These are phyloP conservation scores for Aelia acuminata DNA, from an alignment of 2,888 invertebrate genomes.

Conservation along the genomic window DNA sequence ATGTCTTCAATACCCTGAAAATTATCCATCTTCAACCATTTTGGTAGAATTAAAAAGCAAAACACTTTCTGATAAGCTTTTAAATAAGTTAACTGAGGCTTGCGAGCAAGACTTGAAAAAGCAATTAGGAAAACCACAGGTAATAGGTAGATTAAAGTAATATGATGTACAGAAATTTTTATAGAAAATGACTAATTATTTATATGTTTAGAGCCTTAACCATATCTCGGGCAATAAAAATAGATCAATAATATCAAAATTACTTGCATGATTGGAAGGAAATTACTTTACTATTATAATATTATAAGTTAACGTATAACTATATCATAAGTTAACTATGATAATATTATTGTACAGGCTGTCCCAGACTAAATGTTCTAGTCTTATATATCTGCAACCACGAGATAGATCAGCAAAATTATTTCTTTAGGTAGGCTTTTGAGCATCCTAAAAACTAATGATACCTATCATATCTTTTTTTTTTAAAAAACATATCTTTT, in stretches of 20 bases:
- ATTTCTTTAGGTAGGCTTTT: no score
- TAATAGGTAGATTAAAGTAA: conserved; percentile 62
- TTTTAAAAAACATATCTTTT: no score
- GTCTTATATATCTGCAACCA: no score
- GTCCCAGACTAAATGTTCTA: no score
- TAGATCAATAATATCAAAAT: background rate
- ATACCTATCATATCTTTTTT: no score
- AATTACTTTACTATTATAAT: no score
- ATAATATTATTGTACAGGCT: no score
- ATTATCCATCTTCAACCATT: conserved; percentile 75
- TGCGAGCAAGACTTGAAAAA: conserved; percentile 76
- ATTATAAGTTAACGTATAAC: no score
- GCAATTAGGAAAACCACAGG: conserved; percentile 75
- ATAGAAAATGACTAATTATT: background rate
- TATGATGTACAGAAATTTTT: background rate
- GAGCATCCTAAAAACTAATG: no score
- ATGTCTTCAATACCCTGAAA: conserved; percentile 77
- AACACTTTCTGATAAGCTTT: conserved; percentile 76
- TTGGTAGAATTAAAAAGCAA: conserved; percentile 81
- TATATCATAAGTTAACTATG: no score
- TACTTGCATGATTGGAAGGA: no score
- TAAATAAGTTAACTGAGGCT: conserved; percentile 75
- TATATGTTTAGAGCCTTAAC: background rate
- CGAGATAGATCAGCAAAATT: no score
- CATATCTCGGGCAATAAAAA: background rate